These are phyloP conservation scores for Phortica variegata DNA, from an alignment of 1,140 invertebrate species.

Conservation along the genomic window DNA sequence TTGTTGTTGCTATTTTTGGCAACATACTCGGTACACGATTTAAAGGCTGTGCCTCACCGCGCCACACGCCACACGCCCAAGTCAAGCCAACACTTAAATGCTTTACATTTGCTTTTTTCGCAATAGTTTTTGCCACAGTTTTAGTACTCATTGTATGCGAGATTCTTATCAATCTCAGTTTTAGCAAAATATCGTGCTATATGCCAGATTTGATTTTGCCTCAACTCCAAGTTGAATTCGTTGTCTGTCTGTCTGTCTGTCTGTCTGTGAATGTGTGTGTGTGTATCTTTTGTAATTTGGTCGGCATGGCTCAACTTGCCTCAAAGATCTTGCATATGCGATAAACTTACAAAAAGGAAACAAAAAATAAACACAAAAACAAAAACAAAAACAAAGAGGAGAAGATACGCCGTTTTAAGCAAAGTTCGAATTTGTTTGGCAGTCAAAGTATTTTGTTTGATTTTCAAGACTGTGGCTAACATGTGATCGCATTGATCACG, in stretches of 20 bases:
- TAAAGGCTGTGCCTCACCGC: background rate
- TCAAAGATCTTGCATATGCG: constrained; percentile 1
- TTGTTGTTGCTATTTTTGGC: background rate
- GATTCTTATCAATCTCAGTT: constrained; percentile 44
- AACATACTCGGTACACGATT: too few species aligned
- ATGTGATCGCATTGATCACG: constrained; percentile 28
- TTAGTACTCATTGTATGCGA: constrained; percentile 15
- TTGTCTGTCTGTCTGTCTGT: too few species aligned
- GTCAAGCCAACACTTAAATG: constrained; percentile 12
- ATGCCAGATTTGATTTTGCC: constrained; percentile 43
- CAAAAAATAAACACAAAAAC: too few species aligned
- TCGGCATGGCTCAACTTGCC: background rate
- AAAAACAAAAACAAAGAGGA: too few species aligned
- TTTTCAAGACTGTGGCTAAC: too few species aligned
- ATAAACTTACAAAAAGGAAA: too few species aligned
- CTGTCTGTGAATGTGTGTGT: too few species aligned
- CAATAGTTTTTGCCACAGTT: background rate
- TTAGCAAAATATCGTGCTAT: constrained; percentile 49
- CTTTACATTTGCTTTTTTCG: constrained; percentile 7
- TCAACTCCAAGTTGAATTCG: too few species aligned
- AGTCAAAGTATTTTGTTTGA: too few species aligned
- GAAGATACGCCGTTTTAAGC: too few species aligned
- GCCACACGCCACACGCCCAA: background rate
- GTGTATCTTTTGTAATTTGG: constrained; percentile 18
- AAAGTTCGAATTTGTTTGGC: too few species aligned